phyloP scores from a whole-genome alignment of 2,888 invertebrate species.

The Allolobophora icterica region DNA sequence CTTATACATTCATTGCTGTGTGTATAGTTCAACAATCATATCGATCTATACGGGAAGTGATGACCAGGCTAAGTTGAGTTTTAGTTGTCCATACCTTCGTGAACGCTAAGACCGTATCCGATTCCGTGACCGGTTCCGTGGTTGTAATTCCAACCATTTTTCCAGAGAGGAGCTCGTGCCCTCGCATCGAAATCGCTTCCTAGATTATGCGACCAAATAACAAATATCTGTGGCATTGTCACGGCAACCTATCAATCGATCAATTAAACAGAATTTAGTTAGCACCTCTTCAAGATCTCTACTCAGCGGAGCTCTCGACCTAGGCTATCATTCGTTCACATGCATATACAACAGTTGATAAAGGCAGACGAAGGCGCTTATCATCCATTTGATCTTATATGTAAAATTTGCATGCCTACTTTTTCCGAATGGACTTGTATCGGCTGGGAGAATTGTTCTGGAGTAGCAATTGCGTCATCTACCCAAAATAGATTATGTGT shows the following conservation, averaged over 20 bases:
- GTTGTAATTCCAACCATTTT: conserved; percentile 58
- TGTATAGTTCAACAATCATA: background rate
- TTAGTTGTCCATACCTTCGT: conserved; percentile 72
- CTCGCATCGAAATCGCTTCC: conserved; percentile 45
- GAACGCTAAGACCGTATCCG: conserved; percentile 81
- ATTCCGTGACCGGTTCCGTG: conserved; percentile 77
- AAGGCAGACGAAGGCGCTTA: background rate
- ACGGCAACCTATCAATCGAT: background rate
- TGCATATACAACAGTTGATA: too few relatives aligned
- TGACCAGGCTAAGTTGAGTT: background rate
- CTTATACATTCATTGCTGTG: background rate
- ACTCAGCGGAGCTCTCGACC: too few relatives aligned
- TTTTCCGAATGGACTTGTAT: too few relatives aligned
- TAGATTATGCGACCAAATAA: conserved; percentile 24
- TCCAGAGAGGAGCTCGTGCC: conserved; percentile 59
- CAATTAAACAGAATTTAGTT: too few relatives aligned
- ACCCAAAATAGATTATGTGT: too few relatives aligned
- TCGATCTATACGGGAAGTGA: conserved; percentile 43
- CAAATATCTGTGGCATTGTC: background rate
- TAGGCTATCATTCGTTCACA: too few relatives aligned
- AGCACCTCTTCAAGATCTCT: too few relatives aligned
- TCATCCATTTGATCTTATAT: background rate
- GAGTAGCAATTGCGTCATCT: too few relatives aligned
- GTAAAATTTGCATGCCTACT: background rate
- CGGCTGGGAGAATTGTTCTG: background rate